Evolutionary conservation across 2,797 vertebrate species (phyloP), one percentile per base, ranked within the genome.

Genomic region (Sylvilagus floridanus): DNA sequence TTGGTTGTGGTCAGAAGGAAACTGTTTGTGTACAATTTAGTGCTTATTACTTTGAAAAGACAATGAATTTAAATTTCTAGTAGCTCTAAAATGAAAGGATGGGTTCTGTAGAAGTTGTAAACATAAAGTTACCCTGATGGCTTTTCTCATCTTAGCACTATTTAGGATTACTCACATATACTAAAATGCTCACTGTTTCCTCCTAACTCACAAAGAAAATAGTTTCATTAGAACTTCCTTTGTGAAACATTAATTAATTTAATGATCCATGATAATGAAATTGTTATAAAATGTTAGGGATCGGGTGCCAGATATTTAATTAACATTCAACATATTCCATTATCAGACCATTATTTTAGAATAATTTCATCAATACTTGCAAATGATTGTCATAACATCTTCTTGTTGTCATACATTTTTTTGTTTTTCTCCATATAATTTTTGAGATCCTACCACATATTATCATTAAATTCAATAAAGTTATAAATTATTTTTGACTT

Each of bases 331-430:
- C 21, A 76, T 62, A 63, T 79, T 24, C 50, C 35, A 75, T 94
- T 65, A 88, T 84, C 65, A 84, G n/a, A 65, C 75, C 3, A 84
- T n/a, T 68, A 37, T 82, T 93, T 68, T 52, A 94, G 30, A 7
- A 54, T 30, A 7, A 52, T 52, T 79, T 85, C 52, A 93, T 79
- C 4, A 71, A n/a, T 79, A 90, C 9, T 57, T 79, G 42, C 35
- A 90, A 84, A 75, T 87, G 21, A 68, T n/a, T 69, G 22, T 63
- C 73, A 69, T 42, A 78, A 71, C 17, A 47, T 17, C 42, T 72
- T 68, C 62, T 72, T 83, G 24, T 60, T 68, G 37, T 26, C 6
- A 24, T 13, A 60, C 0, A 32, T 66, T 16, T 68, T 42, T 89
- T 66, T 12, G 3, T n/a, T 88, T 83, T 91, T 42, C 42, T 26